Evolutionary conservation across 37 sponge, comb jelly and placozoan species (phyloP).

Genomic region (Agelas oroides): DNA sequence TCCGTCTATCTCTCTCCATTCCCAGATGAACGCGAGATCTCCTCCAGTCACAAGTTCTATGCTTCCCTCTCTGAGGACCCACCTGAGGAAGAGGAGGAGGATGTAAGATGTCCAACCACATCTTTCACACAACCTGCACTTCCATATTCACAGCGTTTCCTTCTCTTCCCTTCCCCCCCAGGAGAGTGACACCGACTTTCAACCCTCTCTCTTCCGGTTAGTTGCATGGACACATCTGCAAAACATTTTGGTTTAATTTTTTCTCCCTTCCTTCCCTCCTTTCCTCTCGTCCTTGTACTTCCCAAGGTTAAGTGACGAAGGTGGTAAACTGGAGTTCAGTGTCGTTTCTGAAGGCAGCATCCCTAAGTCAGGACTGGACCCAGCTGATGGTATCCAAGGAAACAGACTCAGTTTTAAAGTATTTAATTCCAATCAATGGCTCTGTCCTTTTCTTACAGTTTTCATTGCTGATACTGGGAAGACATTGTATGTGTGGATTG

Average conservation of each 20-base stretch:
- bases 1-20: neutral
- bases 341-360: conserved; percentile 54
- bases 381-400: conserved; percentile 61
- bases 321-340: conserved; percentile 62
- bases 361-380: conserved; percentile 49
- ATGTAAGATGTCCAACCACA: conserved; percentile 3
- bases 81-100: conserved; percentile 38
- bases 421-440: neutral
- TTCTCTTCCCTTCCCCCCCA: neutral
- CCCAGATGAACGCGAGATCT: conserved; percentile 64
- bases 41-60: conserved; percentile 70
- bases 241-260: neutral
- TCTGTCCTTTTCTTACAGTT: conserved; percentile 2
- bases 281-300: too few relatives aligned
- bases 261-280: too few relatives aligned
- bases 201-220: conserved; percentile 43
- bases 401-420: too few relatives aligned
- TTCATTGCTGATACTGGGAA: conserved; percentile 81
- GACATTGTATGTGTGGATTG: conserved; percentile 73
- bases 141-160: neutral
- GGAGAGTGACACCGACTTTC: conserved; percentile 30
- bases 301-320: conserved; percentile 84
- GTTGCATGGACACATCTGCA: neutral
- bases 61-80: conserved; percentile 37
- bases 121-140: neutral